Conservation (phyloP, 2,113 vertebrate genomes). For the Petaurus breviceps region DNA sequence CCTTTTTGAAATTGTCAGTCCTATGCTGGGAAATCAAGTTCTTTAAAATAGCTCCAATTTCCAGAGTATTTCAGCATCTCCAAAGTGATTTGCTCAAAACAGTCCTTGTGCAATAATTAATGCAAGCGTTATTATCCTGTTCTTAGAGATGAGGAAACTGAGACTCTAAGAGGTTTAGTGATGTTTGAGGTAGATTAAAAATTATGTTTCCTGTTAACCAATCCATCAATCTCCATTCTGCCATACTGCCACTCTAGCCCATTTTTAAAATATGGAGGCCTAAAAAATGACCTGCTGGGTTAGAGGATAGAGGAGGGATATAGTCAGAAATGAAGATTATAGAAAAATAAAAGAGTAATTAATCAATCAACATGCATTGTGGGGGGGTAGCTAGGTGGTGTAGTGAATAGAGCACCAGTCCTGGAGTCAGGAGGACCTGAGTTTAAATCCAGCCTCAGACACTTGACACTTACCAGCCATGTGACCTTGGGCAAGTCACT, state of each 20-base stretch:
- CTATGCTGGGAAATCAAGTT: neutral
- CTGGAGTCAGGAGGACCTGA: no score
- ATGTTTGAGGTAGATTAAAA: neutral
- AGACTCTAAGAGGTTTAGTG: neutral
- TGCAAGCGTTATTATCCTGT: conserved; percentile 9
- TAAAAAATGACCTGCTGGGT: neutral
- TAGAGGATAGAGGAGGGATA: neutral
- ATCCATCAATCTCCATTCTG: neutral
- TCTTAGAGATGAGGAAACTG: neutral
- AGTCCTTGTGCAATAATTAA: neutral
- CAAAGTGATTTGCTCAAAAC: neutral
- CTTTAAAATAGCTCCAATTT: neutral
- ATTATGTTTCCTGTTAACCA: neutral
- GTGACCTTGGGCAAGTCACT: no score
- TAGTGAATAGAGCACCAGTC: no score
- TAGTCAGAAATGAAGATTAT: neutral
- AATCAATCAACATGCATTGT: neutral
- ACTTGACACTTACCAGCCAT: no score
- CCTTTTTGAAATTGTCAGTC: neutral
- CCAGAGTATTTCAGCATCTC: neutral
- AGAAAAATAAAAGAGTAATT: neutral
- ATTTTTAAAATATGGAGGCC: neutral
- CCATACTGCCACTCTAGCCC: neutral
- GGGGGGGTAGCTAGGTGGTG: no score
- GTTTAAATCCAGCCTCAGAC: no score